Evolutionary conservation across 2,888 invertebrate species (phyloP), one percentile per base, ranked within the genome.

Genomic region (Quadroppia sp.): DNA sequence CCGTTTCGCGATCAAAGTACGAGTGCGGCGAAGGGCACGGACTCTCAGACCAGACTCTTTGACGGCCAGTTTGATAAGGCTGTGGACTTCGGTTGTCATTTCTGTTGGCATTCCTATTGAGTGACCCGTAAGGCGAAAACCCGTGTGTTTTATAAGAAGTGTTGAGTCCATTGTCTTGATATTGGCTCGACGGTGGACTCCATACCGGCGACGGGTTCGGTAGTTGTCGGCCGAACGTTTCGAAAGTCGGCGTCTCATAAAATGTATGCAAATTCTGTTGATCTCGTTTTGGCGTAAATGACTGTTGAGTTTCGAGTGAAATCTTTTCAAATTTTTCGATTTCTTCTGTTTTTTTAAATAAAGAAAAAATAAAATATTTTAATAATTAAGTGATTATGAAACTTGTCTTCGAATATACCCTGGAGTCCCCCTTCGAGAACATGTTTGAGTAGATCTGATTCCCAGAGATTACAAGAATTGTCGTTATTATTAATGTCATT

Each of bases 261-360:
- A 6, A 53, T 15, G 9, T 20, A 11, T 53, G 2, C 23, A 7
- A 9, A 30, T 59, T 59, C 30, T 17, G 28, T 28, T 32, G 28
- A 30, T 28, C 17, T 59, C 59, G 59, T 2, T 28, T 59, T 15
- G 17, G 36, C 1, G n/a, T n/a, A n/a, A 64, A 40, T 6, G 64
- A 64, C 30, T 64, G 11, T 45, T 72, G 53, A 17, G 70, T 71
- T 70, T 70, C 73, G 25, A 69, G 73, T 1, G 64, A 67, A 17
- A 73, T 69, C 42, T 48, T 45, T 59, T 73, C 73, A 30, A 73
- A 73, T 28, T 69, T 70, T 42, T 69, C 73, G 48, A 73, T 73
- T 28, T 69, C 73, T 28, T 73, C 73, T 73, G 42, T 42, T 32
- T 30, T 20, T 36, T 59, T 13, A 13, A 13, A 50, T 7, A 4